Conservation (phyloP, 2,113 vertebrate species). For the Anolis sagrei region DNA sequence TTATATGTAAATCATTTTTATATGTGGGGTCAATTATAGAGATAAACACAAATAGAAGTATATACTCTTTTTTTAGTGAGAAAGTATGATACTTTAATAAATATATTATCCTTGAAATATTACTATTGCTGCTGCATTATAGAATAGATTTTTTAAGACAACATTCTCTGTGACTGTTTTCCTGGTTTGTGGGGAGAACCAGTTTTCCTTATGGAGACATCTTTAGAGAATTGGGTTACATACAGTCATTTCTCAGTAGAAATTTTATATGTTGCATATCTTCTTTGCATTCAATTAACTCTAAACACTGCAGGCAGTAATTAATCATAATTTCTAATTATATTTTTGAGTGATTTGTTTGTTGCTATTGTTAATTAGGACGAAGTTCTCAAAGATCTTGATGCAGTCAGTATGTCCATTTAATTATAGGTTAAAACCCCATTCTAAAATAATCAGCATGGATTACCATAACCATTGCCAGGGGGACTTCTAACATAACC, state of each 20-base stretch:
- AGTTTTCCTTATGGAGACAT: not conserved
- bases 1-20: not conserved
- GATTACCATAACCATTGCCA: conserved; percentile 18
- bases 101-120: not conserved
- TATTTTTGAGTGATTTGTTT: conserved; percentile 37
- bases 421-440: conserved; percentile 24
- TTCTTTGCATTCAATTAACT: conserved; percentile 25
- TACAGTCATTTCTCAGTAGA: not conserved
- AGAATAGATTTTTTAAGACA: not conserved
- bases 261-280: not conserved
- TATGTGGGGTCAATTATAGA: not conserved
- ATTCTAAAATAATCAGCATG: conserved; percentile 34
- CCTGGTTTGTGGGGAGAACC: not conserved
- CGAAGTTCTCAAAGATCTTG: conserved; percentile 32
- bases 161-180: conserved; percentile 27
- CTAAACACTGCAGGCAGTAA: conserved; percentile 14
- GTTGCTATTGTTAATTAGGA: conserved; percentile 29
- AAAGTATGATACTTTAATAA: not conserved
- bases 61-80: not conserved
- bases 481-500: not conserved
- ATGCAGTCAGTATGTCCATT: not conserved
- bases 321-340: conserved; percentile 23
- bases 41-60: too few relatives aligned
- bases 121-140: not conserved
- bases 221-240: not conserved